Base-by-base conservation (phyloP, 2,797 vertebrate genomes). In the Nothura maculosa region DNA sequence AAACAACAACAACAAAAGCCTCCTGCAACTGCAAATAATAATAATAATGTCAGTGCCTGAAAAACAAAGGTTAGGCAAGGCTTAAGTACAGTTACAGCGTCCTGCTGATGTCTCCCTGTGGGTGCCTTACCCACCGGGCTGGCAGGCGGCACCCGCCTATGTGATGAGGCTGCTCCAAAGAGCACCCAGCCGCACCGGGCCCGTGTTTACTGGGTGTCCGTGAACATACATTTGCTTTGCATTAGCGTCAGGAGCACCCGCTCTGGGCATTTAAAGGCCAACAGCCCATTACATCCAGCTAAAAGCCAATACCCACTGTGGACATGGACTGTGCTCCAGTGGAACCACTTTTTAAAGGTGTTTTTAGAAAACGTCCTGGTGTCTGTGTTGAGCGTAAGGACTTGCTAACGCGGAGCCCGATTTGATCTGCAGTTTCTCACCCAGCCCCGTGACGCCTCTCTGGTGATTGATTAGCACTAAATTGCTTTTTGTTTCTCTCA, bases 401-500 rank as follows among this genome's bases (percentile, higher is more conserved):
- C 48, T 81, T 67, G 34, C 76, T 81, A 70, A 48, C 0, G 0
- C n/a, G 40, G 1, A 34, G 43, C 34, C 47, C 79, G 62, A 58
- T 88, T 40, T 68, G 43, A 60, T 78, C 32, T 69, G 34, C 57
- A 67, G 43, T 90, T 85, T 81, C 76, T 93, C 24, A 25, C 47
- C 61, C 18, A 5, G 28, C 70, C 50, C 79, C 84, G 28, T 73
- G 57, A 66, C 34, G 63, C 36, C 50, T 79, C 50, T 80, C 52
- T 72, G 67, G 61, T 52, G 89, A 77, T 47, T 84, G 85, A 50
- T 91, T 90, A 81, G 42, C 62, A 43, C 20, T 54, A 3, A 4
- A 4, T 54, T 60, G 42, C 38, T 88, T 78, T 76, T 60, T 75
- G 8, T 73, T 94, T 72, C 30, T 66, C 42, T 45, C 52, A 25